Conservation (phyloP, 2,888 invertebrate genomes). For the Drosophila algonquin region DNA sequence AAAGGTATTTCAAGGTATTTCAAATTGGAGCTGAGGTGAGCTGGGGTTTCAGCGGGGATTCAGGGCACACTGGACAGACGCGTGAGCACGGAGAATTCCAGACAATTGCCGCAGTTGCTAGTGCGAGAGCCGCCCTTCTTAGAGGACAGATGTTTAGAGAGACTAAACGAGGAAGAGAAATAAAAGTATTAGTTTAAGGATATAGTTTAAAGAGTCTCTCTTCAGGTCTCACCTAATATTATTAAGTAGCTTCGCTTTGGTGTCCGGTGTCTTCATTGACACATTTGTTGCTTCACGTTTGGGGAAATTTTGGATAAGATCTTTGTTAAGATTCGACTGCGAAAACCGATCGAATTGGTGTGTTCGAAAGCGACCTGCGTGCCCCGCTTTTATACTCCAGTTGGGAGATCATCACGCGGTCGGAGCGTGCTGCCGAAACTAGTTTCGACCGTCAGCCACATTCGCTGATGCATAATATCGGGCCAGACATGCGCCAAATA, state of each 20-base stretch:
- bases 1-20: neutral
- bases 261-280: conserved; percentile 83
- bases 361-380: conserved; percentile 35
- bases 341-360: conserved; percentile 41
- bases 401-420: conserved; percentile 41
- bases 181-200: neutral
- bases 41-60: conserved; percentile 61
- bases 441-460: conserved; percentile 26
- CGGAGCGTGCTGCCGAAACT: conserved; percentile 61
- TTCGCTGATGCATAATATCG: conserved; percentile 24
- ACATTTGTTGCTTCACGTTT: conserved; percentile 68
- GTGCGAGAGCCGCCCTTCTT: conserved; percentile 94
- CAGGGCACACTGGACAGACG: conserved; percentile 94
- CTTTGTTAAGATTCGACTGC: conserved; percentile 26
- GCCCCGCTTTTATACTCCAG: conserved; percentile 56
- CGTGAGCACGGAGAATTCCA: conserved; percentile 93
- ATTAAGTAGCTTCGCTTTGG: conserved; percentile 82
- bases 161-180: conserved; percentile 84
- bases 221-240: conserved; percentile 80
- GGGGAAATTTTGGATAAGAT: conserved; percentile 20
- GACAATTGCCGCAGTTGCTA: conserved; percentile 92
- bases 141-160: conserved; percentile 92
- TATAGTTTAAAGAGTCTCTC: neutral
- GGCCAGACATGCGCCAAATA: conserved; percentile 29
- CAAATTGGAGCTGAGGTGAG: conserved; percentile 19